Conservation (phyloP, 2,113 vertebrate species). For the Barnardius zonarius region DNA sequence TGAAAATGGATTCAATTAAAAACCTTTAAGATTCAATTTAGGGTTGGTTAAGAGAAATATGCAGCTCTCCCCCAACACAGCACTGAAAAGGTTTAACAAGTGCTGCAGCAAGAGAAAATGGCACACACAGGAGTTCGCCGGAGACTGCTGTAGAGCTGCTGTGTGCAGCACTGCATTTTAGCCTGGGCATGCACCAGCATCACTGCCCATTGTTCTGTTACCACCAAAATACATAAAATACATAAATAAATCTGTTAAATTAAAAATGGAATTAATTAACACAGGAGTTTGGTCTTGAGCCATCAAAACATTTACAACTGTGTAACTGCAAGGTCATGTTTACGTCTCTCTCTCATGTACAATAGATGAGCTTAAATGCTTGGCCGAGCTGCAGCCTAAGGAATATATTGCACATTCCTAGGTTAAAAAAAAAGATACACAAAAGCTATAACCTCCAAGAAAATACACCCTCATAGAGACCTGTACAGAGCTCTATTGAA, state of each 20-base stretch:
- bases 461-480: neutral
- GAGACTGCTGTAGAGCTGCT: constrained; percentile 39
- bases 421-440: neutral
- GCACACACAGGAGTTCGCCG: constrained; percentile 43
- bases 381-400: neutral
- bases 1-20: constrained; percentile 85
- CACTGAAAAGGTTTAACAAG: constrained; percentile 77
- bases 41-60: constrained; percentile 76
- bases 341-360: neutral
- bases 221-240: neutral
- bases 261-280: neutral
- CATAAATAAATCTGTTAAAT: neutral
- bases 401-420: neutral
- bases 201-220: neutral
- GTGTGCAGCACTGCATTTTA: neutral
- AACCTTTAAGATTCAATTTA: constrained; percentile 83
- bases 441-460: constrained; percentile 1
- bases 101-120: constrained; percentile 61
- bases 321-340: neutral
- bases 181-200: neutral
- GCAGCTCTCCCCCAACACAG: constrained; percentile 70
- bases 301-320: neutral
- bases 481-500: constrained; percentile 43
- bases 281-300: neutral
- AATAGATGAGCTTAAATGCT: neutral